phyloP scores from a whole-genome alignment of 2,888 invertebrate genomes.

The Nysson spinosus region DNA sequence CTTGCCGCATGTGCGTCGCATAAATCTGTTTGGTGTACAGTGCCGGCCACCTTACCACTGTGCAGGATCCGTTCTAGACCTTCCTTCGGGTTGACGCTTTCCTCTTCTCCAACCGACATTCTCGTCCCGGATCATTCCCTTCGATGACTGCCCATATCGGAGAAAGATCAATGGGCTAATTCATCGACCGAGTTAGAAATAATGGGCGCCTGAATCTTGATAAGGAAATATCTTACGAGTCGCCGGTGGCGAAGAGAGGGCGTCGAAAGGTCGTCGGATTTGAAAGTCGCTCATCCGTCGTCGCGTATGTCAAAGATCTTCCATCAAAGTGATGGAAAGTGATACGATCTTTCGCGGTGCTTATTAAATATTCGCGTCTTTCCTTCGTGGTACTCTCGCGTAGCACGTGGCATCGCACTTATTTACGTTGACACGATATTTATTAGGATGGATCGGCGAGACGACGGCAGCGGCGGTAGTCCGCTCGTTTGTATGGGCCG shows the following conservation, averaged over 20 bases:
- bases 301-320: slow-evolving; percentile 74
- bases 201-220: no score
- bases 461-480: no score
- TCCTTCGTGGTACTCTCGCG: slow-evolving; percentile 34
- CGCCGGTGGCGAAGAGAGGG: no score
- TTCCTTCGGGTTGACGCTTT: slow-evolving; percentile 34
- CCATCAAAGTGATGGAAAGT: slow-evolving; percentile 68
- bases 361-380: slow-evolving; percentile 26
- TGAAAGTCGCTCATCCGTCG: slow-evolving; percentile 71
- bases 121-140: no score
- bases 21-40: slow-evolving; percentile 75
- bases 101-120: slow-evolving; percentile 30
- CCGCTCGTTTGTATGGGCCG: slow-evolving; percentile 59
- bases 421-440: slow-evolving; percentile 78
- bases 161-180: no score
- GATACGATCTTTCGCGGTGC: slow-evolving; percentile 35
- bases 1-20: slow-evolving; percentile 77
- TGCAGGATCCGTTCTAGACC: slow-evolving; percentile 47
- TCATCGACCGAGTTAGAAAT: no score
- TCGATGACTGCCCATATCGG: no score
- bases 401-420: slow-evolving; percentile 68
- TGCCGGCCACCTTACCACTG: slow-evolving; percentile 65
- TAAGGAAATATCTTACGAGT: no score
- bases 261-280: slow-evolving; percentile 9
- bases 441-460: slow-evolving; percentile 77